phyloP scores from a whole-genome alignment of 2,113 vertebrate species.

The Telmatochromis sp. region DNA sequence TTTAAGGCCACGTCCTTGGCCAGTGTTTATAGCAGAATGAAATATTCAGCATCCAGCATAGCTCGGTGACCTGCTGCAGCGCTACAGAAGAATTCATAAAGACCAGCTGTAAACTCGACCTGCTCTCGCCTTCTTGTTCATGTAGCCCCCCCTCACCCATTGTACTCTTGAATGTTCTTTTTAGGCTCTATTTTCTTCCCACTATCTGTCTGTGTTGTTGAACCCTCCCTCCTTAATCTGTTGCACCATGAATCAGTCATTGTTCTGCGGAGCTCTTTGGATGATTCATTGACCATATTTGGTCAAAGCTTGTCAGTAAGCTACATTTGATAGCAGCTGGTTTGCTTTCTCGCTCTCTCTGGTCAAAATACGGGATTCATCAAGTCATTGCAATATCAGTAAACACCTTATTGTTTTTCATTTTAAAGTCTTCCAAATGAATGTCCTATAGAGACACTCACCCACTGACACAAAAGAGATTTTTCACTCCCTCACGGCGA shows the following conservation, averaged over 20 bases:
- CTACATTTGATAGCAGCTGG: background rate
- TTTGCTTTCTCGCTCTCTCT: background rate
- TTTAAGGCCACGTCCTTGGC: constrained; percentile 32
- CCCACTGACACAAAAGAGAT: background rate
- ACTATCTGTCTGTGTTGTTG: background rate
- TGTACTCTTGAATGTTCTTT: background rate
- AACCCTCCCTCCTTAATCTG: background rate
- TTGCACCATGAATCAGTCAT: background rate
- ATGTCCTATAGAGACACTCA: background rate
- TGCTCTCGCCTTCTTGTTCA: background rate
- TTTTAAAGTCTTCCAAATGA: background rate
- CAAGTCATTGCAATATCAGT: background rate
- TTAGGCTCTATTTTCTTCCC: background rate
- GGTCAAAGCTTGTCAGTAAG: background rate
- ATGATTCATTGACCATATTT: background rate
- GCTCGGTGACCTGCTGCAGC: background rate
- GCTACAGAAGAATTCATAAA: constrained; percentile 5
- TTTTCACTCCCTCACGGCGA: background rate
- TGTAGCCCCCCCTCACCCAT: background rate
- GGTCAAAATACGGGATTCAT: background rate
- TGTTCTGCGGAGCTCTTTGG: background rate
- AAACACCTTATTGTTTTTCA: background rate
- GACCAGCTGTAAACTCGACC: background rate
- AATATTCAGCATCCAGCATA: constrained; percentile 12
- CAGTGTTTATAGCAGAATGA: constrained; percentile 1